Evolutionary conservation across 2,797 vertebrate species (phyloP), one percentile per base, ranked within the genome.

Genomic region (Clarias platycephalus): DNA sequence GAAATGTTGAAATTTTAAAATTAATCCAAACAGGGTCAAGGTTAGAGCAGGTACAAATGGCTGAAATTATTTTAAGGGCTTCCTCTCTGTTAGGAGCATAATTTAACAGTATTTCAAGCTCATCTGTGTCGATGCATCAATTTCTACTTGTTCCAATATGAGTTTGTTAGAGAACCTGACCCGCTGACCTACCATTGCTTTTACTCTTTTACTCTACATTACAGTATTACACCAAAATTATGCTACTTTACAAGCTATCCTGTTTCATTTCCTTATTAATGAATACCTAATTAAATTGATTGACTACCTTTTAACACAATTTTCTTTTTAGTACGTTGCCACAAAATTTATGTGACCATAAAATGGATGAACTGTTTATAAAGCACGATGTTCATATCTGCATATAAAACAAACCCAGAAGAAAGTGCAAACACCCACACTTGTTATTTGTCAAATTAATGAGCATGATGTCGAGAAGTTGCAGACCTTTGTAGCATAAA

Each of bases 381-480:
- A 28, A 13, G 20, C n/a, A 44, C 37, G 49, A 22, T 28, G 4
- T 64, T 64, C n/a, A 49, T 80, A 20, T 44, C 37, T 28, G 60
- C 40, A 15, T n/a, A 8, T 49, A 9, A 64, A n/a, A 64, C 76
- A 80, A 80, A 49, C 15, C 77, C n/a, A 80, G 18, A 66, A 80
- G 18, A 66, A 80, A 9, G 62, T 80, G 62, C 66, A 18, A 66
- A 67, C 18, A 5, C 78, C 40, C 62, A 53, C 78, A 62, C 31
- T 44, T n/a, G 15, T 53, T 75, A 10, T 37, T 28, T n/a, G 37
- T 16, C 31, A 68, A 58, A 28, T 77, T 16, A 58, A 76, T n/a
- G 5, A 34, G 40, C n/a, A 77, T 10, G 26, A 58, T 44, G 77
- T 18, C 49, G 20, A 53, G 12, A 28, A 60, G 55, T 7, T 44